These are phyloP conservation scores for Xenotilapia longispinis DNA, from an alignment of 2,113 vertebrate genomes.

Conservation along the genomic window DNA sequence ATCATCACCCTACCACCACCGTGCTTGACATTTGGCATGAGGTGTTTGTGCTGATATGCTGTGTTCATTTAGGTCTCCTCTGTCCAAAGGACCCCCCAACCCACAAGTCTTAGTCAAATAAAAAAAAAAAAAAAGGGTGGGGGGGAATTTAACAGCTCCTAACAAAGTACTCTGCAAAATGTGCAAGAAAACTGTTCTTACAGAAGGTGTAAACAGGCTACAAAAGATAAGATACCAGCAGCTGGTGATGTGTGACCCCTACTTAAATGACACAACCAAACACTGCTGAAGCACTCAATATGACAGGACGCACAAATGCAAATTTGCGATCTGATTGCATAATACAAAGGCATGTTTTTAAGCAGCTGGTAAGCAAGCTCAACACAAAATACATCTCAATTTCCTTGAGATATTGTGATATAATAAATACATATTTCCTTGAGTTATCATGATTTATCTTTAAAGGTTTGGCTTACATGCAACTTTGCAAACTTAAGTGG, in stretches of 20 bases:
- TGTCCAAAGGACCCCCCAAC: not conserved
- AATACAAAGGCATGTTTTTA: not conserved
- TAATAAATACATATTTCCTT: not conserved
- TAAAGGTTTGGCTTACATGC: not conserved
- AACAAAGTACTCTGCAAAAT: not conserved
- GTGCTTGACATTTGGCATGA: not conserved
- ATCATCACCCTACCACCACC: not conserved
- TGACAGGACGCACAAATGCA: not conserved
- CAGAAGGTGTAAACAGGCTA: not conserved
- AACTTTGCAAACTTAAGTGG: not conserved
- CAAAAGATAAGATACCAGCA: not conserved
- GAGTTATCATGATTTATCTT: not conserved
- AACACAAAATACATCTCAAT: not conserved
- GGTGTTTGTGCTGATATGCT: not conserved
- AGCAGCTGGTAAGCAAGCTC: not conserved
- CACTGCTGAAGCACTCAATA: not conserved
- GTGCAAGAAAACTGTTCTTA: not conserved
- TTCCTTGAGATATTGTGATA: not conserved
- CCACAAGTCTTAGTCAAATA: not conserved
- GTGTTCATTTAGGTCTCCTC: not conserved
- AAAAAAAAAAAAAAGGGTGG: accelerated
- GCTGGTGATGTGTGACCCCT: not conserved
- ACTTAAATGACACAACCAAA: not conserved
- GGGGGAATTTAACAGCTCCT: not conserved
- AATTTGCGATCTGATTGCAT: not conserved